Base-by-base conservation (phyloP, 1,140 invertebrate species). In the Luehdorfia chinensis region DNA sequence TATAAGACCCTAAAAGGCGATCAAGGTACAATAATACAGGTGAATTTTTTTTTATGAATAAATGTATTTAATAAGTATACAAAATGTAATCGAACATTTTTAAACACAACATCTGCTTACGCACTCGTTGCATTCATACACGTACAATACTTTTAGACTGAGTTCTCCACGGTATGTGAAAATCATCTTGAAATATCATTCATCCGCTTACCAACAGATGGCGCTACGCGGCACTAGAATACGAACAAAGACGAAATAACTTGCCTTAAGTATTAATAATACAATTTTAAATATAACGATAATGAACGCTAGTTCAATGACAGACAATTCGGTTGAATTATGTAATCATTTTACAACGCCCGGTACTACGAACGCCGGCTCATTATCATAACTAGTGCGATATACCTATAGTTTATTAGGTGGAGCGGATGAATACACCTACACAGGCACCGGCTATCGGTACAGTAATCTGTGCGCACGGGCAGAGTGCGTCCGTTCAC, bases 341-440 rank as follows among this genome's bases (percentile, higher is more conserved):
- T 15, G 33, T 36, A 36, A 36, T 11, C 7, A 18, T 4, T n/a
- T 32, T 1, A 18, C 11, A 28, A 15, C 5, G 1, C 16, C 11
- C 37, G 16, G 39, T 45, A 23, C 11, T 46, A n/a, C 23, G 23
- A 27, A 27, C 7, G 19, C 7, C 7, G 6, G 9, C 18, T 23
- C 7, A 32, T 41, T 25, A 46, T 28, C 23, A 49, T 57, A 39
- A 47, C 37, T 56, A 55, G 60, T 46, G 37, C 23, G 23, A 4
- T 27, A 27, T 27, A 27, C 23, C 23, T 27, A 27, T n/a, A 27
- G 23, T 2, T 6, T 27, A 34, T 55, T 61, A 69, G 63, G 64
- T 66, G 55, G 51, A 69, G 47, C 65, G 71, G 70, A 75, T 50
- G 64, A 45, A 47, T 43, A 66, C 74, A 74, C 69, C 74, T 77